Evolutionary conservation across 1,140 invertebrate genomes (phyloP), one percentile per base, ranked within the genome.

Genomic region (Phortica variegata): DNA sequence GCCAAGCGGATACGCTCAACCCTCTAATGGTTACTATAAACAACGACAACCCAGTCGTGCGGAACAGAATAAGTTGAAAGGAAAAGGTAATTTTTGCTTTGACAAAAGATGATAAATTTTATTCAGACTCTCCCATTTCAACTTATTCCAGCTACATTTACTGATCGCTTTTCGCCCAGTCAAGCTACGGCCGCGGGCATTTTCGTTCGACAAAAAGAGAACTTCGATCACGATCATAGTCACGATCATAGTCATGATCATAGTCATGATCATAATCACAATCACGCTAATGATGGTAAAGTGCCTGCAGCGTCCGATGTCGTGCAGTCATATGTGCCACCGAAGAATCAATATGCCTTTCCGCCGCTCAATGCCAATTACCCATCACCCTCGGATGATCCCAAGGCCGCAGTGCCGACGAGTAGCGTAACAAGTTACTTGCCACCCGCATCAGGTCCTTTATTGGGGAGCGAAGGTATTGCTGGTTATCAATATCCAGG

Each of bases 281-380:
- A 46, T 1, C 46, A 54, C 31, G 48, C 9, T 1, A 10, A 12
- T 17, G 41, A 53, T 37, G 58, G 52, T 15, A 69, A 65, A 43
- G 29, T 53, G 20, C 39, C 59, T 16, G 43, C 66, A 6, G 57
- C 66, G 0, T 71, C 71, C 0, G 58, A 62, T 40, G 34, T 52
- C 8, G 49, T 68, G 8, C 43, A 56, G 7, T 57, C 62, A 2
- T 76, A 65, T 51, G 57, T 53, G 2, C 38, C 74, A 2, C 58
- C 58, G 0, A 55, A 56, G 32, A 57, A 75, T 49, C 38, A 61
- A 1, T 74, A 76, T 36, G 53, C 65, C 4, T 76, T 76, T 54
- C 74, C 74, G 13, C 74, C 74, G 0, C 20, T 61, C 1, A 61
- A 74, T 19, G 58, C 61, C 2, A 58, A 63, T 3, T 76, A 76